phyloP scores from a whole-genome alignment of 1,140 invertebrate species.

The Oryctes rhinoceros region DNA sequence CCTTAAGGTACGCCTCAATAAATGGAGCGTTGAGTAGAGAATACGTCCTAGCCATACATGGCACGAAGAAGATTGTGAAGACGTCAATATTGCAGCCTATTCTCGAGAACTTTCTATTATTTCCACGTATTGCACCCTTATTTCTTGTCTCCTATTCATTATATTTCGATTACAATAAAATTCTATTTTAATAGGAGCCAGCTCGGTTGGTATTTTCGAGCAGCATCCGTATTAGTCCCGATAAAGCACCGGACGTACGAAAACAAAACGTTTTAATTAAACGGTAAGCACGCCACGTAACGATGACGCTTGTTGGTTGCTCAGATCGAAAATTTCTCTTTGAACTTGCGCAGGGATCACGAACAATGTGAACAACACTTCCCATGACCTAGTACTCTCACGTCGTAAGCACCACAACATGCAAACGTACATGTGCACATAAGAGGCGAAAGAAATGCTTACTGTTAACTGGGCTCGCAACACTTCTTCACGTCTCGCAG shows the following conservation, averaged over 20 bases:
- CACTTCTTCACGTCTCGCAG: neutral
- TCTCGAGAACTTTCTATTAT: no score
- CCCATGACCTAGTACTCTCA: slow-evolving; percentile 13
- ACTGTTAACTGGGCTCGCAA: neutral
- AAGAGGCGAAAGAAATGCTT: slow-evolving; percentile 4
- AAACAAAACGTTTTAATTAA: neutral
- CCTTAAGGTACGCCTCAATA: neutral
- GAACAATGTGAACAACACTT: slow-evolving; percentile 9
- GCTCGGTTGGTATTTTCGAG: no score
- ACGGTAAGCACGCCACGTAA: neutral
- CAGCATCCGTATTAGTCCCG: no score
- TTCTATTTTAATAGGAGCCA: no score
- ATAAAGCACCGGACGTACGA: no score
- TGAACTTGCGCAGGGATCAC: neutral
- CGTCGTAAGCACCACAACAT: neutral
- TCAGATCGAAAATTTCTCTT: slow-evolving; percentile 10
- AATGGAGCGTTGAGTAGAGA: neutral
- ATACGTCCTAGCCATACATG: no score
- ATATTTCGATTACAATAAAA: no score
- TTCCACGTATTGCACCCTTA: no score
- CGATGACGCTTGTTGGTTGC: neutral
- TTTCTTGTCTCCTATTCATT: no score
- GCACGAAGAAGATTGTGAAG: no score
- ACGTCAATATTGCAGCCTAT: no score
- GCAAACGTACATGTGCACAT: neutral